Evolutionary conservation across 35 echinoderm and acorn worm species (phyloP), one percentile per base, ranked within the genome.

Genomic region (Patiria miniata): DNA sequence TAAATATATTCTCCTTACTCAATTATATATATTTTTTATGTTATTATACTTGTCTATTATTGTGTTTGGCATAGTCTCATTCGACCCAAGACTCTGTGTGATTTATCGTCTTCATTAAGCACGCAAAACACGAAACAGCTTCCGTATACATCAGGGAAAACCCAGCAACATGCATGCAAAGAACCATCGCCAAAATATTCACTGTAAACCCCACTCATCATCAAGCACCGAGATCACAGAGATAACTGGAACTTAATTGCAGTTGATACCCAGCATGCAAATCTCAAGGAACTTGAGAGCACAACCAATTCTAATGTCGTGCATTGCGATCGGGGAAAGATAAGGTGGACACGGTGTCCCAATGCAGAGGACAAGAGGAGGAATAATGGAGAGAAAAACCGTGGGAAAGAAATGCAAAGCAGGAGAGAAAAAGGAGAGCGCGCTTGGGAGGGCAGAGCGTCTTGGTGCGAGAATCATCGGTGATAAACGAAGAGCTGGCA

Each of bases 401-500:
- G n/a, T n/a, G n/a, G n/a, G n/a, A n/a, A n/a, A n/a, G n/a, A 73
- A 30, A 73, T 32, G 8, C 14, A 73, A 73, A 14, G 26, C 65
- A 73, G 65, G 61, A 10, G 17, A 73, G 34, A 73, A 69, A 73
- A 73, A 36, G 65, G 26, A 73, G 26, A 73, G 65, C 65, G 65
- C 65, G 23, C 14, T 73, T 28, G 14, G 65, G 65, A 34, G 60
- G 29, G 65, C 4, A 12, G 42, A 47, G 42, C 4, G 42, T 47
- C 4, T 73, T 7, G 28, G 65, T 26, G 65, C 19, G 65, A 36
- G 65, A 18, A 73, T 73, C 65, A 73, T 73, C 65, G 65, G 26
- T 73, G 65, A 73, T 73, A 73, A 73, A 73, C 26, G 65, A 73
- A 47, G 65, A 73, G 26, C 65, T 73, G 34, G 55, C 9, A 34